phyloP scores from a whole-genome alignment of 2,888 invertebrate genomes.

The Apantesis nais region DNA sequence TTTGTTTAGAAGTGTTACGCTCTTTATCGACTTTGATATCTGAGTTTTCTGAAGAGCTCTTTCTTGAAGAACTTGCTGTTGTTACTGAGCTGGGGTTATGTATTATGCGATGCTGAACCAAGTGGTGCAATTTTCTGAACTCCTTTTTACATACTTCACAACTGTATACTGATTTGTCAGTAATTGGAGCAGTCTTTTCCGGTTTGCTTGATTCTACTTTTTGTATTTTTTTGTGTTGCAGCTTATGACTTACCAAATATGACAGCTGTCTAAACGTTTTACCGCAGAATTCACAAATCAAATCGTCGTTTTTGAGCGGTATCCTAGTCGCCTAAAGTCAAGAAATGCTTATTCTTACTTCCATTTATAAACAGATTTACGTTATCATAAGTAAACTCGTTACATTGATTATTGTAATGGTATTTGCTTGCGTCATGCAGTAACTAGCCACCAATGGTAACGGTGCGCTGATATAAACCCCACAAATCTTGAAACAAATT shows the following conservation, averaged over 20 bases:
- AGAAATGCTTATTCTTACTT: too few species aligned
- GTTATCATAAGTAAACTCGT: too few species aligned
- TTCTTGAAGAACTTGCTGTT: conserved; percentile 60
- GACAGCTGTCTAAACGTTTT: conserved; percentile 80
- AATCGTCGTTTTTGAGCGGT: conserved; percentile 50
- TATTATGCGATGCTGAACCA: conserved; percentile 79
- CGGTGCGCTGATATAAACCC: neutral
- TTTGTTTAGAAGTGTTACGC: conserved; percentile 51
- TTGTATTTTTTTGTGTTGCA: conserved; percentile 71
- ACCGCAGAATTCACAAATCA: conserved; percentile 78
- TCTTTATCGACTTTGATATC: conserved; percentile 62
- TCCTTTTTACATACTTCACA: conserved; percentile 81
- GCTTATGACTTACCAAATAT: conserved; percentile 75
- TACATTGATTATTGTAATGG: too few species aligned
- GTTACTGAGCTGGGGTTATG: conserved; percentile 63
- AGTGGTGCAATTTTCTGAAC: conserved; percentile 79
- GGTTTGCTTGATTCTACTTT: conserved; percentile 63
- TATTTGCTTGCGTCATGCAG: too few species aligned
- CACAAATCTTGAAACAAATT: neutral
- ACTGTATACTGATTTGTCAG: conserved; percentile 63
- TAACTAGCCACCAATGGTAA: neutral
- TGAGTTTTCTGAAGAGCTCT: conserved; percentile 69
- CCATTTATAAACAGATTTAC: too few species aligned
- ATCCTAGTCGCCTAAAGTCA: conserved; percentile 40
- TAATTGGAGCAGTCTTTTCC: conserved; percentile 46